Evolutionary conservation across 1,140 invertebrate species (phyloP), one percentile per base, ranked within the genome.

Genomic region (Chlorops oryzae): DNA sequence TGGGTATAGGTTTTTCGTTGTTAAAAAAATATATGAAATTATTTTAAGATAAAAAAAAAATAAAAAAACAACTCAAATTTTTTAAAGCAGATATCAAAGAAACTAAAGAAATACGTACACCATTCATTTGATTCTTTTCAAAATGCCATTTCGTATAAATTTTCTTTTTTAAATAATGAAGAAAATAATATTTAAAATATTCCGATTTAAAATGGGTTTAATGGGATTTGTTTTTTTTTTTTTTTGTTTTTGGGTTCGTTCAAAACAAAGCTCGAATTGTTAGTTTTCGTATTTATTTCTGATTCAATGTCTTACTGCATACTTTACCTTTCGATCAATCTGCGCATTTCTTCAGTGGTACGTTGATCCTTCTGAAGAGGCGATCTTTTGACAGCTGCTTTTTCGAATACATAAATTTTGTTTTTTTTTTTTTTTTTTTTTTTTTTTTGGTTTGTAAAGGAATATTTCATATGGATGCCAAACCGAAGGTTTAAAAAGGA

Each of bases 301-400:
- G 12, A 20, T 43, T 54, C 20, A 15, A 32, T 42, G 15, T 44
- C 21, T 22, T 44, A 5, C n/a, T 41, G 17, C 58, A 59, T 77
- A 83, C 80, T 34, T 90, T 82, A 92, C 89, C 88, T 92, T 83
- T 93, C 90, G 79, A 93, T 89, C 76, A 93, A 86, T 84, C 91
- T 92, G 78, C 89, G 83, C 87, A 92, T 91, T 82, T 92, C 90
- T 79, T 92, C 89, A 77, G 86, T 89, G 79, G 87, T 84, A 84
- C 90, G 85, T 78, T 85, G 86, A 83, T 90, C 87, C 86, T 90
- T 89, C 77, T 80, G 77, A 78, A 75, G 61, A 45, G 69, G 68
- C 27, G 69, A 72, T 58, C 69, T 61, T 66, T 72, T 72, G 54
- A 69, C 65, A 57, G 68, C 64, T 67, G 61, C 24, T 55, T 57